Percentiles rank a stretch among this genome's conserved stretches.
Evolutionary conservation across 2,888 invertebrate genomes (phyloP).

Genomic region (Clivina fossor): DNA sequence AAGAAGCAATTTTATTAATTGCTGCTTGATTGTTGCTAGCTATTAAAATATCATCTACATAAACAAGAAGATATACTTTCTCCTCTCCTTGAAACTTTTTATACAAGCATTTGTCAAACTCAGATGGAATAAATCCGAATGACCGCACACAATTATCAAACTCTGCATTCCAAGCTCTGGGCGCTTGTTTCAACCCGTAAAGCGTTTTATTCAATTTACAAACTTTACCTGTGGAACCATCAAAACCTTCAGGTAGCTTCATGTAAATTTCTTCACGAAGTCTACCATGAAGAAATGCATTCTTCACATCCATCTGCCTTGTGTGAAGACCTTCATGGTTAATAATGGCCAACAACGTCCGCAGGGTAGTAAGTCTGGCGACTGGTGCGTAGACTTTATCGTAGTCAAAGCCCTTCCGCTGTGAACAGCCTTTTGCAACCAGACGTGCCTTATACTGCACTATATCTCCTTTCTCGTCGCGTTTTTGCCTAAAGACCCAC

Average conservation of each 20-base stretch:
- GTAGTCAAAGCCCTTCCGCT: slow-evolving; percentile 34
- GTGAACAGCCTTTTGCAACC: slow-evolving; percentile 43
- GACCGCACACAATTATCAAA: slow-evolving; percentile 18
- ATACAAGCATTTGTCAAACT: slow-evolving; percentile 30
- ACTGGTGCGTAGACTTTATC: slow-evolving; percentile 31
- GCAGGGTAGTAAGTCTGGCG: slow-evolving; percentile 19
- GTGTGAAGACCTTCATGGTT: slow-evolving; percentile 19
- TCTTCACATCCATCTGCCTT: slow-evolving; percentile 33
- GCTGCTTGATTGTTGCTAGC: too few relatives aligned
- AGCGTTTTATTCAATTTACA: slow-evolving; percentile 32
- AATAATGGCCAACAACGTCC: slow-evolving; percentile 17
- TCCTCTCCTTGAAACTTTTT: neutral
- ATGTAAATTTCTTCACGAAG: too few relatives aligned
- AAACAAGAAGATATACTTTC: slow-evolving; percentile 21
- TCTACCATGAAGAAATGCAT: slow-evolving; percentile 31
- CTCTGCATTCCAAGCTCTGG: slow-evolving; percentile 30
- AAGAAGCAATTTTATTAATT: too few relatives aligned
- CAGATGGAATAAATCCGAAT: slow-evolving; percentile 16
- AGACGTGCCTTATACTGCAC: slow-evolving; percentile 44
- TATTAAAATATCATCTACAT: slow-evolving; percentile 33
- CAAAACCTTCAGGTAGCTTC: slow-evolving; percentile 20
- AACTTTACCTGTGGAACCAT: neutral
- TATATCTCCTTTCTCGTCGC: slow-evolving; percentile 40
- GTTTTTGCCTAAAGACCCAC: slow-evolving; percentile 39
- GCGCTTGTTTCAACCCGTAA: slow-evolving; percentile 35